Conservation (phyloP, 2,113 vertebrate species). For the Perognathus longimembris region DNA sequence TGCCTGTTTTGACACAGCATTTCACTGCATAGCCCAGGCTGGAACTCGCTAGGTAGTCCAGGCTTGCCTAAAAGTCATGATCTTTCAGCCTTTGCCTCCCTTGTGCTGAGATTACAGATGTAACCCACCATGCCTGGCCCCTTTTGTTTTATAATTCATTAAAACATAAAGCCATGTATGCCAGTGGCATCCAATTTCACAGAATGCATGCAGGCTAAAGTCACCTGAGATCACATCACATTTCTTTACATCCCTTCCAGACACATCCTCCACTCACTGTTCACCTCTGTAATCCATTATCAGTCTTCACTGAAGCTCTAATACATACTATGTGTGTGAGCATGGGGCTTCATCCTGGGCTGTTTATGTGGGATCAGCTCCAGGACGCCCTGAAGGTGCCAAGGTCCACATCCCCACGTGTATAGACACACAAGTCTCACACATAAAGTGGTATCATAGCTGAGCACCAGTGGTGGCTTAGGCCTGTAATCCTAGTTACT, state of each 20-base stretch:
- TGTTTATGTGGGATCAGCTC: not conserved
- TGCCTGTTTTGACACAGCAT: too few relatives aligned
- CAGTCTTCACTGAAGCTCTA: not conserved
- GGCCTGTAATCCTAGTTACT: too few relatives aligned
- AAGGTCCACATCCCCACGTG: not conserved
- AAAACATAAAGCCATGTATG: not conserved
- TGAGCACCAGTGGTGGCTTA: not conserved
- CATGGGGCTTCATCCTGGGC: not conserved
- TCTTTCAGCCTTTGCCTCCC: not conserved
- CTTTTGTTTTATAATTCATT: not conserved
- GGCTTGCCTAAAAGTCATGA: not conserved
- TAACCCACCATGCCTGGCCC: not conserved
- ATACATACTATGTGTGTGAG: rapidly evolving
- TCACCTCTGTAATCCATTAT: not conserved
- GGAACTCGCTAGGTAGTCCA: not conserved
- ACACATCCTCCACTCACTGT: rapidly evolving
- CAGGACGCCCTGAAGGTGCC: not conserved
- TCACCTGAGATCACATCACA: not conserved
- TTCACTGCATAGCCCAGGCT: too few relatives aligned
- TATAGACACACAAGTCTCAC: not conserved
- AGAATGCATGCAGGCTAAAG: not conserved
- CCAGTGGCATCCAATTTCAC: not conserved
- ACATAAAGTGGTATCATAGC: not conserved
- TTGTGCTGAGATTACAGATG: too few relatives aligned
- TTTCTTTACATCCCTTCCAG: not conserved